Evolutionary conservation across 2,888 invertebrate genomes (phyloP), one percentile per base, ranked within the genome.

Genomic region (Philaethria dido): DNA sequence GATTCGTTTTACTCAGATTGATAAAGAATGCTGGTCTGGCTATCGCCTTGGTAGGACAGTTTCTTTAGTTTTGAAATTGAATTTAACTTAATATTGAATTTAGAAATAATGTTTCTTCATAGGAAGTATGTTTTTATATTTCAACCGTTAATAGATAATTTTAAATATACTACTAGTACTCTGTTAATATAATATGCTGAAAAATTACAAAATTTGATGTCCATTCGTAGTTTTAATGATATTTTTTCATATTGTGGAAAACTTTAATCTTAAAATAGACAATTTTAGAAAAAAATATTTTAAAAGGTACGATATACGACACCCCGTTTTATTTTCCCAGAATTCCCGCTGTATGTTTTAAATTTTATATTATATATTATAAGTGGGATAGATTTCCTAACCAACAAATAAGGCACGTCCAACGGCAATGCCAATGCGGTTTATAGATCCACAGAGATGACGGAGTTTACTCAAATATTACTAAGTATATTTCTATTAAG

Each of bases 21-120:
- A 70, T 59, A 72, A 70, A 70, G 61, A 65, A 47, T 62, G 42
- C 55, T 70, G 55, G 42, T 62, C 60, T 60, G 50, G 55, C 66
- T 64, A 69, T 68, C 71, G 70, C 63, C 20, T 39, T 47, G 54
- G 64, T 73, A 65, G 66, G 67, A 70, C 61, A 54, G 55, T 52
- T 70, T 69, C 69, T 68, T 73, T 70, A 64, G 62, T 66, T 65
- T 61, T 66, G 68, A 74, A 72, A 74, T 72, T 39, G 68, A 69
- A 66, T 72, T 66, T 69, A 77, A 75, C 33, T 74, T 77, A 64
- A 29, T 69, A 70, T 66, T 64, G 69, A 63, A 66, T 66, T 66
- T 64, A 72, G 73, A 71, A 73, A 71, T 72, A 74, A 69, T 71
- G 69, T 72, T 42, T 5, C 18, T 25, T 29, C 3, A 29, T 45